Evolutionary conservation across 2,888 invertebrate genomes (phyloP), one percentile per base, ranked within the genome.

Genomic region (Torymus texanus): DNA sequence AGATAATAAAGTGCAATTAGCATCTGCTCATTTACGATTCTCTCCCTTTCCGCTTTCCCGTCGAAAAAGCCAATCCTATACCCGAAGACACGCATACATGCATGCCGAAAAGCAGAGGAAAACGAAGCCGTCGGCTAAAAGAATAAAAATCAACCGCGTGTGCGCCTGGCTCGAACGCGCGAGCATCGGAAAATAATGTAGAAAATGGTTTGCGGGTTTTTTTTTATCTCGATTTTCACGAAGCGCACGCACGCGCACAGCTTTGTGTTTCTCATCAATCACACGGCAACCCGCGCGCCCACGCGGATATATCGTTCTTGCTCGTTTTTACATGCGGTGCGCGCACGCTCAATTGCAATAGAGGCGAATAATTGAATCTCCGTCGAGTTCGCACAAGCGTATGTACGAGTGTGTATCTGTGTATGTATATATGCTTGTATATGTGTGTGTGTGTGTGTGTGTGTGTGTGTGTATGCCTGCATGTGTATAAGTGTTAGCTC

Each of bases 241-340:
- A 83, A 81, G 82, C 79, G 81, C 80, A 56, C 8, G 24, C 21
- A 13, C 10, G 24, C 59, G 13, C 21, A 13, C 82, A 80, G 83
- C 86, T 87, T 88, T 88, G 86, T 88, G 85, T 87, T 88, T 87
- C 86, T 89, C 88, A 89, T 89, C 89, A 89, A 89, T 89, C 89
- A 89, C 88, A 83, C 85, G 86, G 85, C 85, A 55, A 59, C 86
- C 86, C 86, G 85, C 85, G 85, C 84, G 84, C 81, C 24, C 63
- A 13, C 1, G 58, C 86, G 86, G 85, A 87, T 87, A 87, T 87
- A 87, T 87, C 86, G 86, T 83, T 84, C 84, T 84, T 83, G 85
- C 82, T 85, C 86, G 84, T 87, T 88, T 88, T 88, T 86, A 85
- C 85, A 84, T 86, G 88, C 84, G 85, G 86, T 51, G 21, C 82